These are phyloP conservation scores for Trogon melanurus DNA, from an alignment of 2,113 vertebrate species.

Conservation along the genomic window DNA sequence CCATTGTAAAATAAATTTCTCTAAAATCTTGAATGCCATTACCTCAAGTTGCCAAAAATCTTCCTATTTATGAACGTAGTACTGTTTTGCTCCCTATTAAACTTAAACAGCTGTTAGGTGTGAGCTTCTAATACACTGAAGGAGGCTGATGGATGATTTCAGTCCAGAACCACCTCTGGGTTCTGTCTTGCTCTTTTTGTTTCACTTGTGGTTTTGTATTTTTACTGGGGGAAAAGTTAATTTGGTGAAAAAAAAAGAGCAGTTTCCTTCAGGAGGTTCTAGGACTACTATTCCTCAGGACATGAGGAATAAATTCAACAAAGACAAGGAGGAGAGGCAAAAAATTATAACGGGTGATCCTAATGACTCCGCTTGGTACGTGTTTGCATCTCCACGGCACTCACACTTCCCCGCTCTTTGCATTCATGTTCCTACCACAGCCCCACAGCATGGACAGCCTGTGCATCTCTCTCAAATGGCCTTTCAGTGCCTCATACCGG, in stretches of 20 bases:
- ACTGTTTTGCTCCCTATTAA: background rate
- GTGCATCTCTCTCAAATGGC: background rate
- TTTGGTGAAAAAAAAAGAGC: background rate
- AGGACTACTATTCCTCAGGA: background rate
- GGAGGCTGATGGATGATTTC: background rate
- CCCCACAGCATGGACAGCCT: background rate
- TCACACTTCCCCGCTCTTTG: background rate
- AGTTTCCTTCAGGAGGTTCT: background rate
- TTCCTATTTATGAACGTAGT: background rate
- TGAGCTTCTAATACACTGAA: background rate
- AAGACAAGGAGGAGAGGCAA: background rate
- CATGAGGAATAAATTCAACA: background rate
- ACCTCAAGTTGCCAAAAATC: background rate
- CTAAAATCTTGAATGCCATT: background rate
- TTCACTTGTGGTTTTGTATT: background rate
- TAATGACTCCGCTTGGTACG: background rate
- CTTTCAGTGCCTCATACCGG: background rate
- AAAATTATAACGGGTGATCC: background rate
- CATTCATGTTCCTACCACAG: background rate
- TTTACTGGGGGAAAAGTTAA: background rate
- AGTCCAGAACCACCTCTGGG: background rate
- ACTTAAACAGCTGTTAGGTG: background rate
- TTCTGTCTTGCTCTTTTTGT: background rate
- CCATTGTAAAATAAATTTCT: background rate
- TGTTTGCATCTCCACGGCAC: background rate